These are phyloP conservation scores for Phylloscopus whistleri DNA, from an alignment of 2,113 vertebrate species.

Conservation along the genomic window DNA sequence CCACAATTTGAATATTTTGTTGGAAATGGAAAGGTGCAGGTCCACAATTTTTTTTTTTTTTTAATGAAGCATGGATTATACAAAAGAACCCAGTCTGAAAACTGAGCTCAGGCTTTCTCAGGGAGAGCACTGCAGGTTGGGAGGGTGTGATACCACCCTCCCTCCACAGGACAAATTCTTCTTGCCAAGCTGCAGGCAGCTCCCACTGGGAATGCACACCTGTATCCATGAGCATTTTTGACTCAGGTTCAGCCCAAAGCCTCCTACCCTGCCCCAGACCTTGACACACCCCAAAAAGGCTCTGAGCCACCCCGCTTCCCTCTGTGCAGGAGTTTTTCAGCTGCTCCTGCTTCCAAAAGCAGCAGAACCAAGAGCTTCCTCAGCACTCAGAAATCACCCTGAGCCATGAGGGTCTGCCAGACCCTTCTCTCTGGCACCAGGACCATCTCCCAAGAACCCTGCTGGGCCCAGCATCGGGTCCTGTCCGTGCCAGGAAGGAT, in stretches of 20 bases:
- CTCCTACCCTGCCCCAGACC: neutral
- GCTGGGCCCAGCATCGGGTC: accelerated
- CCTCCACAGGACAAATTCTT: neutral
- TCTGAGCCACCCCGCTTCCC: neutral
- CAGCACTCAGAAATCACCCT: neutral
- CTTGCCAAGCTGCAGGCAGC: neutral
- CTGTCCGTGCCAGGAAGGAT: neutral
- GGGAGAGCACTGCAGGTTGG: neutral
- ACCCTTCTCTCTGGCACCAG: accelerated
- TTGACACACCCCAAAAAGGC: neutral
- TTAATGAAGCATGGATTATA: neutral
- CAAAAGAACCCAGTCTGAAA: neutral
- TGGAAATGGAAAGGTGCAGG: neutral
- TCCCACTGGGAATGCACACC: neutral
- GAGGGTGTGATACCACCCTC: too few relatives aligned
- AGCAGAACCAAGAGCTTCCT: neutral
- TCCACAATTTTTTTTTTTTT: neutral
- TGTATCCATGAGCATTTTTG: neutral
- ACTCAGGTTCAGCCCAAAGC: neutral
- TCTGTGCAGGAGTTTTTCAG: neutral
- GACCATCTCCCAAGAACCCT: neutral
- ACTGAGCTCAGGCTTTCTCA: neutral
- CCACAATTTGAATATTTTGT: neutral
- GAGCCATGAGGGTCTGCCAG: neutral
- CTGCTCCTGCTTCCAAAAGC: neutral